Conservation (phyloP, 2,797 vertebrate genomes). For the Acanthurus tractus region DNA sequence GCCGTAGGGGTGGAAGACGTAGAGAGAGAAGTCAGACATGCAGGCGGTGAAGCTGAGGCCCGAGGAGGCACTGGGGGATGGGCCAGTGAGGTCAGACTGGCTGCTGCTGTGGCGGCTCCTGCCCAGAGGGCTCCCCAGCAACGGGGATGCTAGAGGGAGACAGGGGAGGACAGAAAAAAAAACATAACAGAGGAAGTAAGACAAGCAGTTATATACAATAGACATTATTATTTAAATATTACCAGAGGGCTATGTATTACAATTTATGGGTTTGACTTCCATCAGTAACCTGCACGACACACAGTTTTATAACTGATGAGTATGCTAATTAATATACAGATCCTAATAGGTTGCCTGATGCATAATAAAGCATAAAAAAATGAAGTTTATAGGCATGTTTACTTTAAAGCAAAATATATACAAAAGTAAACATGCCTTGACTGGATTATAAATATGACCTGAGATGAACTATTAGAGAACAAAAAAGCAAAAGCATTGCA, state of each 20-base stretch:
- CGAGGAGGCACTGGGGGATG: slow-evolving; percentile 92
- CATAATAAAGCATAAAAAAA: too few species aligned
- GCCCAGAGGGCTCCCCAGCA: slow-evolving; percentile 93
- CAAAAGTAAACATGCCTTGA: not conserved
- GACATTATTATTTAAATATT: not conserved
- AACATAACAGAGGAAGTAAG: not conserved
- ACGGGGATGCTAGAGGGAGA: slow-evolving; percentile 79
- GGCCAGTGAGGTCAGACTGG: slow-evolving; percentile 93
- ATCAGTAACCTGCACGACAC: not conserved
- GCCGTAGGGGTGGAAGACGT: slow-evolving; percentile 97
- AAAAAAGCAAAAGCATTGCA: not conserved
- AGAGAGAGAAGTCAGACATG: slow-evolving; percentile 99
- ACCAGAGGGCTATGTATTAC: not conserved
- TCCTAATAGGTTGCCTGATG: too few species aligned
- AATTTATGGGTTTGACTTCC: not conserved
- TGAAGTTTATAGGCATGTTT: not conserved
- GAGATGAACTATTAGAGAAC: not conserved
- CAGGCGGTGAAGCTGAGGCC: slow-evolving; percentile 98
- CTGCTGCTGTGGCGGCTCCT: slow-evolving; percentile 97
- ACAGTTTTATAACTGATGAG: not conserved
- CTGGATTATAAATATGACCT: not conserved
- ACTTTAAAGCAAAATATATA: slow-evolving; percentile 5
- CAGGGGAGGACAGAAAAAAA: not conserved
- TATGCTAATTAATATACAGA: too few species aligned
- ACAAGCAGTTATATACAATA: not conserved